Base-by-base conservation (phyloP, 2,797 vertebrate genomes). In the Hoplostethus mediterraneus region DNA sequence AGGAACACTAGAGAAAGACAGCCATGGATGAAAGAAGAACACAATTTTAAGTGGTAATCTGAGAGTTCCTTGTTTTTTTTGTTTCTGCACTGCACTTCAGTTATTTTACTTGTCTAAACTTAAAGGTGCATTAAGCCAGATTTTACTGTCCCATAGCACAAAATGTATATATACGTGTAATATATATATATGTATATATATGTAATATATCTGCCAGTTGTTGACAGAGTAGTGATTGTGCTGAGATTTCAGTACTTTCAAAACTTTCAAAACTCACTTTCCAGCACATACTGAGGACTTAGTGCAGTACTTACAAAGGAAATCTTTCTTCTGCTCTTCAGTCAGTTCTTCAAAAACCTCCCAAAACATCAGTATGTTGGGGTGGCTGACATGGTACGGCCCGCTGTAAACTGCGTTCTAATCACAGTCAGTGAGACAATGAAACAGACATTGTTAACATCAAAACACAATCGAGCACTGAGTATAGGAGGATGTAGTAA, bases 301-400 rank as follows among this genome's bases (percentile, higher is more conserved):
- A 16, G 3, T 7, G 9, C 1, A 17, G 7, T 71, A 97, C 97
- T 96, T 93, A 98, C 97, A 83, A 10, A 98, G 90, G 87, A 98
- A 98, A 48, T 94, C 93, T 63, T 95, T 97, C 86, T 94, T 97
- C 94, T 97, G 95, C 69, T 97, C 96, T 79, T 96, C 77, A 36
- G 93, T 91, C 69, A 98, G 94, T 55, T 97, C 96, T 28, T 96
- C 95, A 93, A 98, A 98, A 82, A 97, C 96, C 63, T 97, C 94
- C 97, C 97, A 98, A 87, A 98, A 98, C 72, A 94, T 94, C 89
- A 93, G 88, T 63, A 96, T 95, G 3, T 89, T 95, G 72, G 94
- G 90, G 86, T 96, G 95, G 8, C 81, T 82, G 66, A 75, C 67
- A 87, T 93, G 89, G 73, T 94, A 95, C 3, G 63, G 75, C 52